Evolutionary conservation across 1,140 invertebrate genomes (phyloP).

Genomic region (Mercenaria mercenaria): DNA sequence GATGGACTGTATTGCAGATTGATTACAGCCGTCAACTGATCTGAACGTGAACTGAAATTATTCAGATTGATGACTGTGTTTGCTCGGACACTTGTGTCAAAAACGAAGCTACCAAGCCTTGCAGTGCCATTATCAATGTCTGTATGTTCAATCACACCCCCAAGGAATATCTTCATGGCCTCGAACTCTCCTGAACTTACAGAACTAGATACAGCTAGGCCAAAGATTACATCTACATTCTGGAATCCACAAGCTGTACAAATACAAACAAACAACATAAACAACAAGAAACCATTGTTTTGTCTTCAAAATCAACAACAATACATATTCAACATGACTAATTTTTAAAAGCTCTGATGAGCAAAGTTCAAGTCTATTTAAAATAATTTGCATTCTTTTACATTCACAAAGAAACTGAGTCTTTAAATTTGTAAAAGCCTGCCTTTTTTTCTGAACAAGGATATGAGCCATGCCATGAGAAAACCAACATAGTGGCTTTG

Average conservation of each 20-base stretch:
- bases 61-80: not conserved
- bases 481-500: too few species aligned
- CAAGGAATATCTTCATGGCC: not conserved
- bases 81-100: not conserved
- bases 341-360: too few species aligned
- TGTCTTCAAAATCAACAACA: too few species aligned
- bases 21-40: not conserved
- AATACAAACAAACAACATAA: not conserved
- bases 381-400: too few species aligned
- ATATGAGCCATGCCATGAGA: too few species aligned
- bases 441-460: too few species aligned
- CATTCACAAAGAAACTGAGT: too few species aligned
- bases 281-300: not conserved
- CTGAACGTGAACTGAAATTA: not conserved
- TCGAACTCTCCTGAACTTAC: not conserved
- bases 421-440: too few species aligned
- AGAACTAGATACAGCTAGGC: not conserved
- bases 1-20: not conserved
- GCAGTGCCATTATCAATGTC: not conserved
- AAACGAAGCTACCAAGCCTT: not conserved
- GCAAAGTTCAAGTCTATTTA: too few species aligned
- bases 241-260: slow-evolving; percentile 10
- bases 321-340: too few species aligned
- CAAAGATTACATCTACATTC: slow-evolving; percentile 15
- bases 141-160: not conserved